A percentile compares a stretch with the other conserved stretches of the same genome.
phyloP scores from a whole-genome alignment of 2,797 vertebrate genomes.

The Cuculus canorus region DNA sequence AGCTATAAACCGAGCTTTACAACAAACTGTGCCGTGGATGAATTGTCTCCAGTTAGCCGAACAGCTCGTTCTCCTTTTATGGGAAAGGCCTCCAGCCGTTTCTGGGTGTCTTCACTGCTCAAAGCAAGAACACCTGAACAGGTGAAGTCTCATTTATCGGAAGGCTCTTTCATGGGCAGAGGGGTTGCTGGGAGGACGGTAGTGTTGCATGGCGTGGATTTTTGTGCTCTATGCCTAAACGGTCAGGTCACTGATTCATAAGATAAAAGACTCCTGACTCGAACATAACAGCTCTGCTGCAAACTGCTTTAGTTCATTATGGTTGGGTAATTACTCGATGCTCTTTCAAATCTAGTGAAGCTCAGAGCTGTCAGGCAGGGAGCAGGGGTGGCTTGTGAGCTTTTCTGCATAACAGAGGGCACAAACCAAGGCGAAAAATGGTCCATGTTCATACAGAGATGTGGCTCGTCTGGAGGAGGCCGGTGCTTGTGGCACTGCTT shows the following conservation, averaged over 20 bases:
- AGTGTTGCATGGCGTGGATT: neutral
- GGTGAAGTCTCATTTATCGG: neutral
- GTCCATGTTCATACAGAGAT: rapidly evolving
- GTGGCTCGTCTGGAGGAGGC: neutral
- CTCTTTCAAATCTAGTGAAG: neutral
- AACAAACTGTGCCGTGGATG: neutral
- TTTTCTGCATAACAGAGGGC: neutral
- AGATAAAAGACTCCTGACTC: neutral
- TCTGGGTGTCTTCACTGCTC: neutral
- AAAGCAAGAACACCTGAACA: neutral
- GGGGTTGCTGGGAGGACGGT: neutral
- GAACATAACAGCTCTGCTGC: slow-evolving; percentile 11
- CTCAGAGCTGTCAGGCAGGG: neutral
- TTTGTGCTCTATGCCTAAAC: neutral
- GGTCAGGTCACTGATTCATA: neutral
- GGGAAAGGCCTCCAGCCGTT: neutral
- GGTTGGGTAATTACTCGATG: neutral
- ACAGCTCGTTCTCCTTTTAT: neutral
- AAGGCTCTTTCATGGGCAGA: neutral
- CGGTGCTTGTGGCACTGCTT: neutral
- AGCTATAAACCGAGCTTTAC: slow-evolving; percentile 41
- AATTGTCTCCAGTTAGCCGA: slow-evolving; percentile 49
- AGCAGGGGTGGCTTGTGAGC: neutral
- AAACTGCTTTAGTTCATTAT: slow-evolving; percentile 13
- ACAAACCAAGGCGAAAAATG: neutral